These are phyloP conservation scores for Disparrhopalites patrizii DNA, from an alignment of 2,888 invertebrate species.

Conservation along the genomic window DNA sequence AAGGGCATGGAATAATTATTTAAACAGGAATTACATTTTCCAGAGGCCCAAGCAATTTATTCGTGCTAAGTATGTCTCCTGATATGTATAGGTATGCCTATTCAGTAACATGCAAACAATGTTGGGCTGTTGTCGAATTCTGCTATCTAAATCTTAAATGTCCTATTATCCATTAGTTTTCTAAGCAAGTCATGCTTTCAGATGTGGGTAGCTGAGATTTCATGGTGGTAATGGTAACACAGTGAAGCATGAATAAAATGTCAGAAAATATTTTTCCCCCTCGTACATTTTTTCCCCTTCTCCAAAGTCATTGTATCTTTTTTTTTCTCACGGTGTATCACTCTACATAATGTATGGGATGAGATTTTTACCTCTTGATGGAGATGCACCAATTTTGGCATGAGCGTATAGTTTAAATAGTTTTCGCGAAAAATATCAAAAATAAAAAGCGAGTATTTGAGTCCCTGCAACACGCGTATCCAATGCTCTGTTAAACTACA, in stretches of 20 bases:
- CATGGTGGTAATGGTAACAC: conserved; percentile 18
- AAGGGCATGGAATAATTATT: too few relatives aligned
- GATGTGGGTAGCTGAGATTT: conserved; percentile 13
- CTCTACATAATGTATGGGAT: not conserved
- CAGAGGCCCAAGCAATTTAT: too few relatives aligned
- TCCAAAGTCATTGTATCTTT: not conserved
- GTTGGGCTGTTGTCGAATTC: not conserved
- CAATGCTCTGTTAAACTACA: too few relatives aligned
- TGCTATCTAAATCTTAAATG: not conserved
- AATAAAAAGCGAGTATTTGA: too few relatives aligned
- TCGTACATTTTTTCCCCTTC: not conserved
- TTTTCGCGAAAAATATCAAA: not conserved
- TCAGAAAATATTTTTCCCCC: not conserved
- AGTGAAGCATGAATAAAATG: conserved; percentile 19
- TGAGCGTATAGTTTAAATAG: too few relatives aligned
- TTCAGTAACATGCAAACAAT: not conserved
- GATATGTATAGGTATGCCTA: too few relatives aligned
- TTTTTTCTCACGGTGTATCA: conserved; percentile 5
- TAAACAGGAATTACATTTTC: too few relatives aligned
- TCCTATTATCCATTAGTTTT: too few relatives aligned
- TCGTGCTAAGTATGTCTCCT: not conserved
- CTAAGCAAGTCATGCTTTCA: too few relatives aligned
- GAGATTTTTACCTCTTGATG: too few relatives aligned
- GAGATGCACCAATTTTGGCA: too few relatives aligned
- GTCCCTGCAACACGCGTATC: too few relatives aligned